Percentiles rank a stretch among this genome's conserved stretches.
phyloP scores from a whole-genome alignment of 2,888 invertebrate species.

The Linyphia triangularis region DNA sequence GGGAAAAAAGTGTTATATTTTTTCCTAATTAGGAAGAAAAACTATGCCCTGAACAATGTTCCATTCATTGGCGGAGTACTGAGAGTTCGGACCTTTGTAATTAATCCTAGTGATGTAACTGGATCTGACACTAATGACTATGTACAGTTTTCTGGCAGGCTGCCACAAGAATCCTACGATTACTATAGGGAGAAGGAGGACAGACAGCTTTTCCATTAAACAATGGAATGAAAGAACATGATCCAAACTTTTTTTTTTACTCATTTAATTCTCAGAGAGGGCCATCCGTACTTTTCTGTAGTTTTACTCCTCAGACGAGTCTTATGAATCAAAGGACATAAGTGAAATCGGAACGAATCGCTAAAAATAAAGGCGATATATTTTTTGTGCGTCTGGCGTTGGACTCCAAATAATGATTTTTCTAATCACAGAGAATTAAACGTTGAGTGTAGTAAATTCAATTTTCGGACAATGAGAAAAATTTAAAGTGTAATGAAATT shows the following conservation, averaged over 20 bases:
- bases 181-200: constrained; percentile 23
- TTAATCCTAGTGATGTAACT: constrained; percentile 71
- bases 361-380: constrained; percentile 22
- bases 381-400: neutral
- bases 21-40: constrained; percentile 56
- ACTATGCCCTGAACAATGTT: constrained; percentile 34
- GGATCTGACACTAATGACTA: constrained; percentile 73
- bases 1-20: constrained; percentile 32
- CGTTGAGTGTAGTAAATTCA: neutral
- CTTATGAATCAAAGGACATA: constrained; percentile 65
- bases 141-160: constrained; percentile 69
- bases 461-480: neutral
- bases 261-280: constrained; percentile 59
- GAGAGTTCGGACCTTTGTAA: constrained; percentile 49
- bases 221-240: constrained; percentile 71
- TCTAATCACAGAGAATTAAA: neutral
- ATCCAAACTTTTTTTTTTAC: constrained; percentile 57
- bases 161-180: constrained; percentile 64
- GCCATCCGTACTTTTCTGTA: constrained; percentile 38
- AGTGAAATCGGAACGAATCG: constrained; percentile 41
- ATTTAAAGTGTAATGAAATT: constrained; percentile 29
- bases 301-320: constrained; percentile 4
- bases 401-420: neutral
- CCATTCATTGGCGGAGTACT: constrained; percentile 53
- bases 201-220: constrained; percentile 69